phyloP scores from a whole-genome alignment of 2,113 vertebrate species.

The Choloepus hoffmanni region DNA sequence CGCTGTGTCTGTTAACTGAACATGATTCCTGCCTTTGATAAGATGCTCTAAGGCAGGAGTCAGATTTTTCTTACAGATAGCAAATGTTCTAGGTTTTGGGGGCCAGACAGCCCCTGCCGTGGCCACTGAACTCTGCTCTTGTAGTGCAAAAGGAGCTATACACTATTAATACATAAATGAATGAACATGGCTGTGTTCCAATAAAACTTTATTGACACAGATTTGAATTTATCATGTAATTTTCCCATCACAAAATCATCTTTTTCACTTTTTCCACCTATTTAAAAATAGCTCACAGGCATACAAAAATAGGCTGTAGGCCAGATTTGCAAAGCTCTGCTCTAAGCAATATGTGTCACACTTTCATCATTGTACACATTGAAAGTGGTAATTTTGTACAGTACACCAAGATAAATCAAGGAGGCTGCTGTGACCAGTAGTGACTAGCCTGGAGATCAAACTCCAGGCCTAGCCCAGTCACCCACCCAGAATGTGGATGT shows the following conservation, averaged over 20 bases:
- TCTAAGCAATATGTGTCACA: fast-evolving
- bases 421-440: background rate
- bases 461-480: background rate
- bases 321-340: background rate
- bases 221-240: background rate
- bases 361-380: background rate
- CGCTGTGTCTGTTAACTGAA: background rate
- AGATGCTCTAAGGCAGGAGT: background rate
- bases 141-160: background rate
- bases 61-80: background rate
- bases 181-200: background rate
- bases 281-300: background rate
- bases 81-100: background rate
- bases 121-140: background rate
- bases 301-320: background rate
- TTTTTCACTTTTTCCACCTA: background rate
- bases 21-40: background rate
- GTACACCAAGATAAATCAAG: no score
- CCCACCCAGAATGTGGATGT: background rate
- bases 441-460: background rate
- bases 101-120: background rate
- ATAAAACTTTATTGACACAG: background rate
- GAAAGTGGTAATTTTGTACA: background rate
- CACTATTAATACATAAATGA: background rate
- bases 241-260: background rate